A percentile compares a stretch with the other conserved stretches of the same genome.
Evolutionary conservation across 2,113 vertebrate genomes (phyloP).

Genomic region (Ellobius talpinus): DNA sequence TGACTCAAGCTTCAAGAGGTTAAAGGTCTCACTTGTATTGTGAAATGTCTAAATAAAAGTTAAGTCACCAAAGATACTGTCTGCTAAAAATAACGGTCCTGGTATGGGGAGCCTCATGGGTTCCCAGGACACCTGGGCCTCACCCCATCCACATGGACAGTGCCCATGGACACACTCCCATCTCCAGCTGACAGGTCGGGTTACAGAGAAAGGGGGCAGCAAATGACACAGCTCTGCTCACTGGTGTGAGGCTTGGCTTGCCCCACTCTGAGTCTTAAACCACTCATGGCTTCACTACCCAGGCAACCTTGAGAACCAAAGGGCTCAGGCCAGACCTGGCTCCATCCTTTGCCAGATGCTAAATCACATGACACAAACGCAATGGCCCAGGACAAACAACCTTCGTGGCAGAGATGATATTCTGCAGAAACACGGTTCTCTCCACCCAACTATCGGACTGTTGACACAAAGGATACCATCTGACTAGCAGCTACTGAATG

Average conservation of each 20-base stretch:
- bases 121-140: background rate
- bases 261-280: background rate
- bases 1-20: background rate
- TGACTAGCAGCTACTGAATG: too few relatives aligned
- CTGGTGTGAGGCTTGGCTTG: background rate
- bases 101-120: background rate
- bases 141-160: too few relatives aligned
- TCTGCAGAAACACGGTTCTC: background rate
- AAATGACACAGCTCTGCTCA: background rate
- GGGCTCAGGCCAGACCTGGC: background rate
- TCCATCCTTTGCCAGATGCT: background rate
- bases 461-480: too few relatives aligned
- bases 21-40: background rate
- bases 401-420: background rate
- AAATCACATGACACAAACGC: background rate
- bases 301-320: background rate
- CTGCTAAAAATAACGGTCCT: background rate
- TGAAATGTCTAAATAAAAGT: background rate
- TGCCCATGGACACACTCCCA: background rate
- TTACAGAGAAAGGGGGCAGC: background rate
- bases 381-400: background rate
- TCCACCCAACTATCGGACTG: background rate
- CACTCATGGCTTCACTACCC: accelerated
- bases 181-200: background rate
- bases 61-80: background rate